phyloP scores from a whole-genome alignment of 2,113 vertebrate genomes.

The Hippolais icterina region DNA sequence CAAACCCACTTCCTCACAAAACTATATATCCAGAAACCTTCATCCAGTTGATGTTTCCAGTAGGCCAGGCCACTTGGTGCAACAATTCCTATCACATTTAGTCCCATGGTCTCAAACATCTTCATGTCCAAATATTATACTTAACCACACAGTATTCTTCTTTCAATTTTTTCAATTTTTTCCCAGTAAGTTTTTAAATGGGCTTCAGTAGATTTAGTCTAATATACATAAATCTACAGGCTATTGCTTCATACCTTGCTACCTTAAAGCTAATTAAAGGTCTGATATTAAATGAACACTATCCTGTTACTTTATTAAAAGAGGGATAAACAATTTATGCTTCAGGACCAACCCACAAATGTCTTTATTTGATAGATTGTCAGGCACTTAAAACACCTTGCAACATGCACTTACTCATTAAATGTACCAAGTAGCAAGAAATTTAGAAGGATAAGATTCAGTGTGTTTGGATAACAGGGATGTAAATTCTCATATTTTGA shows the following conservation, averaged over 20 bases:
- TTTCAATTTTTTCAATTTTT: not conserved
- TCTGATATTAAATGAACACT: not conserved
- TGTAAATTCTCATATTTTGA: not conserved
- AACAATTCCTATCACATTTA: not conserved
- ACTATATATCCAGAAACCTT: not conserved
- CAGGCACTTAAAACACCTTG: not conserved
- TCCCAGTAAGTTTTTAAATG: not conserved
- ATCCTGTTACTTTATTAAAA: not conserved
- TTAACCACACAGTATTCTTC: not conserved
- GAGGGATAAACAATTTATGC: not conserved
- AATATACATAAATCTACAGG: not conserved
- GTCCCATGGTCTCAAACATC: not conserved
- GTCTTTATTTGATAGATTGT: not conserved
- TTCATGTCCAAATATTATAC: not conserved
- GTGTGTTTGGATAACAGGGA: not conserved
- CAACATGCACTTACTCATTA: not conserved
- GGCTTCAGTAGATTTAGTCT: not conserved
- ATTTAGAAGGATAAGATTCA: not conserved
- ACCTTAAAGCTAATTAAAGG: not conserved
- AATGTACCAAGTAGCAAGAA: not conserved
- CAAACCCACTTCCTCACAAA: accelerated
- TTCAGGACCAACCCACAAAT: not conserved
- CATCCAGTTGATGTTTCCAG: not conserved
- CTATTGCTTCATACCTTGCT: not conserved
- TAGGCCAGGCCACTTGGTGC: not conserved